phyloP scores from a whole-genome alignment of 2,797 vertebrate species.

The Toxotes lorentzi region DNA sequence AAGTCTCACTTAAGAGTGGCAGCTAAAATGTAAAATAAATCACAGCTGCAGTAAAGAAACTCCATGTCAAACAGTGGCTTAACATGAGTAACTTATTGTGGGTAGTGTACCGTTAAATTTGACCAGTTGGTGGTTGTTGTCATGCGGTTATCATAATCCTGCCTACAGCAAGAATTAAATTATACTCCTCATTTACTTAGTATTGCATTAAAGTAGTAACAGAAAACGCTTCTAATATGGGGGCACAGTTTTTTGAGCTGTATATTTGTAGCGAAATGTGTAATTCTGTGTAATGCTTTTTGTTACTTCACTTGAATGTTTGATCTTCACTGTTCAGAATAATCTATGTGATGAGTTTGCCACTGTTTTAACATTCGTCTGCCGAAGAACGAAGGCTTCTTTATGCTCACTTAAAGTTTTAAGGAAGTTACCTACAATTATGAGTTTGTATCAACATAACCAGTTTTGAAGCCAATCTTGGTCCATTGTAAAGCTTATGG shows the following conservation, averaged over 20 bases:
- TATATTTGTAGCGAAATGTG: slow-evolving; percentile 1
- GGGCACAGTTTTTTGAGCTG: slow-evolving; percentile 3
- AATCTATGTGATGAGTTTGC: neutral
- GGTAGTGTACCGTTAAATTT: slow-evolving; percentile 14
- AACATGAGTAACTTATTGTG: neutral
- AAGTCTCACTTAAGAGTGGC: slow-evolving; percentile 17
- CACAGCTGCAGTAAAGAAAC: neutral
- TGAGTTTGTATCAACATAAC: neutral
- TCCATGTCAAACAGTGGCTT: neutral
- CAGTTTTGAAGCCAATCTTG: too few relatives aligned
- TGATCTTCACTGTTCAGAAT: slow-evolving; percentile 1
- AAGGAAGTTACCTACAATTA: neutral
- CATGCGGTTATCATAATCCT: neutral
- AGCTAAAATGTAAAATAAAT: slow-evolving; percentile 15
- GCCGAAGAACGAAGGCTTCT: neutral
- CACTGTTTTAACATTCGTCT: neutral
- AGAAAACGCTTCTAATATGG: neutral
- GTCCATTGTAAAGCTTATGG: neutral
- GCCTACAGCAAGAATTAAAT: neutral
- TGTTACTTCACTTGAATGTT: slow-evolving; percentile 1
- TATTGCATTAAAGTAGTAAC: slow-evolving; percentile 5
- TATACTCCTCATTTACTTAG: neutral
- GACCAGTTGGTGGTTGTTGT: neutral
- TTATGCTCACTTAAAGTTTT: neutral
- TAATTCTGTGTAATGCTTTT: neutral